phyloP scores from a whole-genome alignment of 2,797 vertebrate species.

The Lophura swinhoii region DNA sequence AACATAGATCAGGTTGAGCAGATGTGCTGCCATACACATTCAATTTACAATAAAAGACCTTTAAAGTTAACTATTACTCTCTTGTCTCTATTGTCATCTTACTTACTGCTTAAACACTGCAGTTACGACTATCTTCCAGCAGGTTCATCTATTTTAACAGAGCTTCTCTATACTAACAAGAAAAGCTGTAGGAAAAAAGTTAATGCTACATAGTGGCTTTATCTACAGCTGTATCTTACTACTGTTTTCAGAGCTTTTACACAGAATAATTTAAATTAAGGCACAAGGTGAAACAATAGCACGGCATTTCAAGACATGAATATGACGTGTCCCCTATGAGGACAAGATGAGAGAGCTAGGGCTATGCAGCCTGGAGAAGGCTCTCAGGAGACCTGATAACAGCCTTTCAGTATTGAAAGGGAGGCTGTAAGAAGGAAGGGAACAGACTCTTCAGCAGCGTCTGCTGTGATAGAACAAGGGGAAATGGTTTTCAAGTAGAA shows the following conservation, averaged over 20 bases:
- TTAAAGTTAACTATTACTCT: neutral
- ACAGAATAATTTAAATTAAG: neutral
- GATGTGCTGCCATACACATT: fast-evolving
- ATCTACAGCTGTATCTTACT: neutral
- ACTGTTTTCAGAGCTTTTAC: neutral
- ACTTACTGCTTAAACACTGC: neutral
- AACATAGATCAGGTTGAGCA: neutral
- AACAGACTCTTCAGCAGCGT: too few species aligned
- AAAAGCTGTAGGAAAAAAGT: neutral
- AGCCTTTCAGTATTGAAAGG: too few species aligned
- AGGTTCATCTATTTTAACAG: neutral
- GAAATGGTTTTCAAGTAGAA: too few species aligned
- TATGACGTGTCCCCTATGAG: too few species aligned
- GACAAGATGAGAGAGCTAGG: too few species aligned
- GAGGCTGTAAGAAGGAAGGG: too few species aligned
- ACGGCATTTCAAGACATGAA: fast-evolving
- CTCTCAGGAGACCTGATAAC: too few species aligned
- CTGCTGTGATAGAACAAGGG: too few species aligned
- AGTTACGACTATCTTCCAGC: neutral
- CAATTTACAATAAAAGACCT: neutral
- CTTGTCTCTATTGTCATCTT: neutral
- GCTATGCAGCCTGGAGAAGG: too few species aligned
- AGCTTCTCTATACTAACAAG: neutral
- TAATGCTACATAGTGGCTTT: neutral
- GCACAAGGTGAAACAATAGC: neutral